phyloP scores from a whole-genome alignment of 2,888 invertebrate genomes.

The Melieria omissa region DNA sequence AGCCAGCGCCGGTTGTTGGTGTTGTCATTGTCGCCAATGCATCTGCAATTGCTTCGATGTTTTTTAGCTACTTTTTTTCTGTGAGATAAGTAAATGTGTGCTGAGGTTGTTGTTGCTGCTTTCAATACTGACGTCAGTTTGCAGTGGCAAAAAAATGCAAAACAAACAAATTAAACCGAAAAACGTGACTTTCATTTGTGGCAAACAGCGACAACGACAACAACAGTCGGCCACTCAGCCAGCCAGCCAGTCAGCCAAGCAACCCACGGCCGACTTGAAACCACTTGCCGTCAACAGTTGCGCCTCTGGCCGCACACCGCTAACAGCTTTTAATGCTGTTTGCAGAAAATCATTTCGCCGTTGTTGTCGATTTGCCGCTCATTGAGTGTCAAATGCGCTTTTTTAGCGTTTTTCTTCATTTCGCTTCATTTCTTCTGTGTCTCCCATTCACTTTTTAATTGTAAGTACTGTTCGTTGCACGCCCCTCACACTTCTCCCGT shows the following conservation, averaged over 20 bases:
- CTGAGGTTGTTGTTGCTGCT: background rate
- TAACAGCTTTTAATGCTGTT: background rate
- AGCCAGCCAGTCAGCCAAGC: conserved; percentile 2
- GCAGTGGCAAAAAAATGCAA: too few relatives aligned
- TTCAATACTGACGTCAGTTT: background rate
- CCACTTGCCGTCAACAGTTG: too few relatives aligned
- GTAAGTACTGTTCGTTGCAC: background rate
- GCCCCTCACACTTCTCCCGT: background rate
- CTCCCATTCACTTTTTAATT: background rate
- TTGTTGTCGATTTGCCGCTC: background rate
- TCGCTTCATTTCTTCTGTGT: background rate
- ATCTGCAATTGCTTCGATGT: too few relatives aligned
- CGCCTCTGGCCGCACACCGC: too few relatives aligned
- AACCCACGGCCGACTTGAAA: too few relatives aligned
- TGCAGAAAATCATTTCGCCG: background rate
- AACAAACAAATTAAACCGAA: background rate
- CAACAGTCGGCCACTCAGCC: background rate
- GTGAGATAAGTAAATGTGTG: background rate
- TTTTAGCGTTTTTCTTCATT: background rate
- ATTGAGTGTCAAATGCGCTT: background rate
- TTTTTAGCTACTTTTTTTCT: too few relatives aligned
- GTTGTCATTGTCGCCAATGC: too few relatives aligned
- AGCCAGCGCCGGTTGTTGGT: too few relatives aligned
- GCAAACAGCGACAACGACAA: background rate
- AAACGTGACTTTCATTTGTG: conserved; percentile 21